These are phyloP conservation scores for Microplitis manilae DNA, from an alignment of 2,888 invertebrate species.

Conservation along the genomic window DNA sequence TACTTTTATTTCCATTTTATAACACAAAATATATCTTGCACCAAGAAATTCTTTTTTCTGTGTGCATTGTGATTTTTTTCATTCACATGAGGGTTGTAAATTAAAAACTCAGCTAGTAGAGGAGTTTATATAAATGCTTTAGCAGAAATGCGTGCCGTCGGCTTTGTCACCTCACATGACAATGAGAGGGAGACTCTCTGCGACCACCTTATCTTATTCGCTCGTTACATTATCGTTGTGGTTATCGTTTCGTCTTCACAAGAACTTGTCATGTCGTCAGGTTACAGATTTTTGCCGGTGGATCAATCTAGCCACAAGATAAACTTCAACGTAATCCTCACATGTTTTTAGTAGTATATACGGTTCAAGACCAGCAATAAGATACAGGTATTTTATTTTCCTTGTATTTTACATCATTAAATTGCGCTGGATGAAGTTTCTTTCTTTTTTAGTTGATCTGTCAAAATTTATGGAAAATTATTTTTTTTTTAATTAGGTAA, in stretches of 20 bases:
- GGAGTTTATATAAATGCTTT: not conserved
- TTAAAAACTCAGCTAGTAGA: conserved; percentile 14
- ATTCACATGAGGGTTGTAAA: not conserved
- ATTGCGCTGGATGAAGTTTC: not conserved
- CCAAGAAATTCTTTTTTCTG: too few relatives aligned
- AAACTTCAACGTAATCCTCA: conserved; percentile 24
- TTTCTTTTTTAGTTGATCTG: not conserved
- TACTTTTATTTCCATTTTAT: not conserved
- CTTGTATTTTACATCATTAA: not conserved
- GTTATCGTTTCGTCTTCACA: conserved; percentile 58
- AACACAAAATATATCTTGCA: too few relatives aligned
- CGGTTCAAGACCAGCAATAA: not conserved
- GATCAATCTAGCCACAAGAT: conserved; percentile 43
- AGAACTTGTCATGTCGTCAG: conserved; percentile 46
- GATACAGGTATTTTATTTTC: not conserved
- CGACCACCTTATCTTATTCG: conserved; percentile 57
- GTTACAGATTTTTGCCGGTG: conserved; percentile 44
- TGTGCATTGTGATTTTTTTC: too few relatives aligned
- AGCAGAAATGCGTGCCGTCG: conserved; percentile 42
- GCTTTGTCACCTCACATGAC: conserved; percentile 38
- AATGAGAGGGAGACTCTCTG: conserved; percentile 27
- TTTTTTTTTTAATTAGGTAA: not conserved
- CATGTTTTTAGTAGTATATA: conserved; percentile 31
- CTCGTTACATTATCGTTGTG: conserved; percentile 63
- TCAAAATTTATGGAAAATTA: not conserved